Base-by-base conservation (phyloP, 1,140 invertebrate species). In the Heliothis virescens region DNA sequence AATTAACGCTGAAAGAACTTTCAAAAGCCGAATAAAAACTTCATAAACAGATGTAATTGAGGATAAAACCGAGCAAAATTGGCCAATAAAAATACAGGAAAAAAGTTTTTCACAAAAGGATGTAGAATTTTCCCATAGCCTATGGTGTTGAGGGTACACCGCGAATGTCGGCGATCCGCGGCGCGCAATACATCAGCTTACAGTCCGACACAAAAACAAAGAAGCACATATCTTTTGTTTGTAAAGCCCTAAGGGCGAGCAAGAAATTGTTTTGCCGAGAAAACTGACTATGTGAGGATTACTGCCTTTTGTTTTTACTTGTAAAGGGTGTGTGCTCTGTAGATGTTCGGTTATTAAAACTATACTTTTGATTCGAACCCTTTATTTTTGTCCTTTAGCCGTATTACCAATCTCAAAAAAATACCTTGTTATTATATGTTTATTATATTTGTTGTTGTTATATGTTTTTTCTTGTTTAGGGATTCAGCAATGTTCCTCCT, bases 121-220 rank as follows among this genome's bases (percentile, higher is more conserved):
- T 16, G 15, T 57, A 57, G 16, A 18, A 16, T 18, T 15, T 29
- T 26, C 11, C 21, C 57, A 29, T 18, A n/a, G 48, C n/a, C 13
- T 15, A 48, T 50, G 34, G 52, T 21, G 13, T 26, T 15, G 18
- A 3, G 41, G 13, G 63, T 34, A 76, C 34, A 60, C 59, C 53
- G 26, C 74, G 18, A 34, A 48, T 26, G 74, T 76, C 60, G 47
- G 26, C 59, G 26, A 50, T 50, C 74, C 48, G 9, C 74, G 15
- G 26, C 26, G 34, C 47, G 59, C 50, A 76, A 76, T 76, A 76
- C 74, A 76, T 76, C 74, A 71, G 47, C 67, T 71, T 47, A 65
- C 65, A 21, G 63, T 21, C 65, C 65, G 13, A 52, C 59, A 50
- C 50, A 76, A 63, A 76, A 76, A 76, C 74, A 76, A 76, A 76